Evolutionary conservation across 2,888 invertebrate genomes (phyloP), one percentile per base, ranked within the genome.

Genomic region (Cosmia pyralina): DNA sequence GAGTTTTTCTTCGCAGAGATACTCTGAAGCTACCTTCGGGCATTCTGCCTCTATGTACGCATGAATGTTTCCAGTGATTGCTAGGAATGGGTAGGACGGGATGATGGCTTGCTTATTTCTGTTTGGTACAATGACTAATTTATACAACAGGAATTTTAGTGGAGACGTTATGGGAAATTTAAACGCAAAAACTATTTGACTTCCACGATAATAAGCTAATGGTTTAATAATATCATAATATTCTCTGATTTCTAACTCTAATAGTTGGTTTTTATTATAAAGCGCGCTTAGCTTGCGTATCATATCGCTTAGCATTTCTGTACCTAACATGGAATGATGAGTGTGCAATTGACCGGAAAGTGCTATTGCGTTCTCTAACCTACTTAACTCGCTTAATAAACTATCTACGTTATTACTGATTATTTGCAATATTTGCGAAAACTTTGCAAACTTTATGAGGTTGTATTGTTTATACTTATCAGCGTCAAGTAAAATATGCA

Each of bases 311-410:
- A 38, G 8, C 15, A 15, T 50, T 64, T 52, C 64, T 55, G 41
- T 66, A 22, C 53, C 19, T 66, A 41, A 28, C 53, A 53, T 41
- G 2, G 22, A 53, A 66, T 55, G 53, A 66, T 66, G 53, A 66
- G 53, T 66, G 7, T 28, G 53, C 22, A 8, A 0, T 66, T 55
- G 53, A 53, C 65, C 65, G 53, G 65, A 53, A 65, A 41, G 13
- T 13, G 65, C 65, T 22, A 65, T 53, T 17, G 65, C 53, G 0
- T 65, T 65, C 10, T 65, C 52, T 53, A 65, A 53, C 52, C 52
- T 53, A 65, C 41, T 41, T 65, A 65, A 22, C 53, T 65, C 52
- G 41, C 41, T 64, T 64, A 38, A 38, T 64, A 64, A 52, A 34
- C 62, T 34, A 48, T 63, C 48, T 48, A 48, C 1, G 34, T 34